Evolutionary conservation across 2,113 vertebrate genomes (phyloP).

Genomic region (Phalacrocorax brasilianus): DNA sequence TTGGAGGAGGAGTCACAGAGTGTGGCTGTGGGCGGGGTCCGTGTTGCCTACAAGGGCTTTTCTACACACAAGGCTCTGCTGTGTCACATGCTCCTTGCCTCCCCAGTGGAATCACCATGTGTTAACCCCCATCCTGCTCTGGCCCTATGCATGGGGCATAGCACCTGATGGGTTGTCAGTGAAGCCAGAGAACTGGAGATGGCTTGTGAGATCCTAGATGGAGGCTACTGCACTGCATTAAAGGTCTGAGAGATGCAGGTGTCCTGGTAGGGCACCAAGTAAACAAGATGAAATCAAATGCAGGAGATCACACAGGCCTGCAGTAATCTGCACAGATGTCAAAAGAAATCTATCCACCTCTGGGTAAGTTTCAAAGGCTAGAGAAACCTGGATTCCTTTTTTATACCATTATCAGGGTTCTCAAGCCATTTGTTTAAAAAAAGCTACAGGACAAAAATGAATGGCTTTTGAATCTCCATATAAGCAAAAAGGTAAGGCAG

Average conservation of each 20-base stretch:
- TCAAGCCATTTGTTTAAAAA: background rate
- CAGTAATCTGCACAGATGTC: background rate
- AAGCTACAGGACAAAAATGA: background rate
- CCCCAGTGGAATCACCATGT: background rate
- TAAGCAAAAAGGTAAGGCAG: background rate
- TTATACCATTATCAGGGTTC: background rate
- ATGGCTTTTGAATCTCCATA: background rate
- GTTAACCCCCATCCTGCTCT: background rate
- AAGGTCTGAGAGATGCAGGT: background rate
- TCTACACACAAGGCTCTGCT: background rate
- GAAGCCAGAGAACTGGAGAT: background rate
- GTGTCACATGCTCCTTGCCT: accelerated
- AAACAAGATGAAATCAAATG: background rate
- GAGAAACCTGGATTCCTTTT: background rate
- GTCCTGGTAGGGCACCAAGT: background rate
- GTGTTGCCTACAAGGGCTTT: accelerated
- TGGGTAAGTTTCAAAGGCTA: background rate
- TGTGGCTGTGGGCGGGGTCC: background rate
- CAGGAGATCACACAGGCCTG: background rate
- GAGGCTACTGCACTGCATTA: background rate
- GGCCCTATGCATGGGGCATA: background rate
- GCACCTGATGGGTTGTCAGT: background rate
- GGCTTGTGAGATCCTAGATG: background rate
- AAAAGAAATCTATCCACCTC: background rate
- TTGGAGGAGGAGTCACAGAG: background rate